Evolutionary conservation across 2,888 invertebrate species (phyloP).

Genomic region (Apamea sordens): DNA sequence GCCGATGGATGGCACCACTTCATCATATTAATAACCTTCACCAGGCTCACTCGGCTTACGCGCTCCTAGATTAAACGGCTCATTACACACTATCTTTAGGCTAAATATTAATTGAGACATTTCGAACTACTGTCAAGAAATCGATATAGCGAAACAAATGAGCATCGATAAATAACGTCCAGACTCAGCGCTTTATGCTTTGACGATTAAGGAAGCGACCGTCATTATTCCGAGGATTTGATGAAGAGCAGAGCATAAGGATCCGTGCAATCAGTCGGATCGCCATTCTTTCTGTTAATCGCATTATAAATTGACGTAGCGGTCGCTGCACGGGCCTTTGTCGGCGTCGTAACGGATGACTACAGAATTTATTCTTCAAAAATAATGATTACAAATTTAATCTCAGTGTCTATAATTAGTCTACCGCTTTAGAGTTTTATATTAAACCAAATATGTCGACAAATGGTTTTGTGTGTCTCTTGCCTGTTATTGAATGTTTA

Average conservation of each 20-base stretch:
- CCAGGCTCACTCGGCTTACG: slow-evolving; percentile 88
- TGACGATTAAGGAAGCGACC: slow-evolving; percentile 77
- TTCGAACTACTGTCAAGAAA: slow-evolving; percentile 83
- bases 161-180: slow-evolving; percentile 78
- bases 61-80: slow-evolving; percentile 84
- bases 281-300: slow-evolving; percentile 88
- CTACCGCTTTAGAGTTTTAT: slow-evolving; percentile 68
- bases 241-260: slow-evolving; percentile 81
- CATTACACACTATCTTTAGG: slow-evolving; percentile 88
- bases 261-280: slow-evolving; percentile 84
- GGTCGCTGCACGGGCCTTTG: slow-evolving; percentile 83
- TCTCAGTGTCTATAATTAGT: slow-evolving; percentile 81
- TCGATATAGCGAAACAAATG: slow-evolving; percentile 80
- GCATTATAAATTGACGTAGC: slow-evolving; percentile 88
- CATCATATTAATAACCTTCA: slow-evolving; percentile 87
- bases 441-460: slow-evolving; percentile 52
- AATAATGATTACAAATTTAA: slow-evolving; percentile 83
- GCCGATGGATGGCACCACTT: slow-evolving; percentile 83
- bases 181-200: slow-evolving; percentile 72
- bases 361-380: slow-evolving; percentile 81
- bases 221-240: slow-evolving; percentile 80
- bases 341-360: slow-evolving; percentile 84
- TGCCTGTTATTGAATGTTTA: slow-evolving; percentile 27
- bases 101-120: slow-evolving; percentile 90
- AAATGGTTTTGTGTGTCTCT: slow-evolving; percentile 57